phyloP scores from a whole-genome alignment of 2,797 vertebrate species.

The Benthosema pterotum region DNA sequence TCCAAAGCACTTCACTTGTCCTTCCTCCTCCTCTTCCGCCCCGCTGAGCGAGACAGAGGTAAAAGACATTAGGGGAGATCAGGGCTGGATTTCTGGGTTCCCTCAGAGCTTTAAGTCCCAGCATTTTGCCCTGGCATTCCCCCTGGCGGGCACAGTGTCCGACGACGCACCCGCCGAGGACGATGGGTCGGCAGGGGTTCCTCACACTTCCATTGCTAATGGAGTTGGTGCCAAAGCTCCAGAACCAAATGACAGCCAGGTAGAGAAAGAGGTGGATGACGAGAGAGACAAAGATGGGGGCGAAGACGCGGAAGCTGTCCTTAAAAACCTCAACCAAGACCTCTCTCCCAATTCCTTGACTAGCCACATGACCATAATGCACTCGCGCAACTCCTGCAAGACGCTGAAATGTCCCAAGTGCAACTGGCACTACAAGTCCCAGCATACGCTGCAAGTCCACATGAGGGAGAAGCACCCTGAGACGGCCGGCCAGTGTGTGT shows the following conservation, averaged over 20 bases:
- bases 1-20: conserved; percentile 87
- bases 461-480: conserved; percentile 99
- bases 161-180: conserved; percentile 85
- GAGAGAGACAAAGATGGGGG: conserved; percentile 69
- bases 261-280: conserved; percentile 66
- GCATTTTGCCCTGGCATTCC: conserved; percentile 77
- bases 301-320: conserved; percentile 71
- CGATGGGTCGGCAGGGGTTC: conserved; percentile 77
- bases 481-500: conserved; percentile 89
- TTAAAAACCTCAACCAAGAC: conserved; percentile 86
- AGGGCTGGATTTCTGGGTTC: conserved; percentile 83
- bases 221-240: conserved; percentile 95
- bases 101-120: conserved; percentile 99
- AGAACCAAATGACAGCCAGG: conserved; percentile 90
- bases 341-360: conserved; percentile 82
- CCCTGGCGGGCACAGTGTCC: conserved; percentile 67
- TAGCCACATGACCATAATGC: conserved; percentile 95
- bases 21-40: conserved; percentile 90
- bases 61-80: conserved; percentile 89
- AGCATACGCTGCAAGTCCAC: conserved; percentile 98
- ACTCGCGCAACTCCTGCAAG: conserved; percentile 99
- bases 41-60: conserved; percentile 90
- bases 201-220: conserved; percentile 85
- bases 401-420: conserved; percentile 99
- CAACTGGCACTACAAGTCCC: conserved; percentile 99